phyloP scores from a whole-genome alignment of 2,113 vertebrate species.

The Heterotilapia buettikoferi region DNA sequence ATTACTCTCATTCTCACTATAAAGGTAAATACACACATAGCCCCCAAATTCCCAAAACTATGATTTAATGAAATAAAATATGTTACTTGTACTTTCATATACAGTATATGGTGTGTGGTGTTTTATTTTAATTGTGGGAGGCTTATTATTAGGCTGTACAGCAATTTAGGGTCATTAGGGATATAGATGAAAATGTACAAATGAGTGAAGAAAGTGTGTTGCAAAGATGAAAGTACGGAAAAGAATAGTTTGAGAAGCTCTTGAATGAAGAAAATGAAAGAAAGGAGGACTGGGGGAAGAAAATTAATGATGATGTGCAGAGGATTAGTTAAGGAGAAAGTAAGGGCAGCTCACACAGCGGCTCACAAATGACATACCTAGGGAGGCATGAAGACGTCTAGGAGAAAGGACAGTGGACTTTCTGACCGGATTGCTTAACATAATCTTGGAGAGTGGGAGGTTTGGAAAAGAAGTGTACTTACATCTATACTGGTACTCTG shows the following conservation, averaged over 20 bases:
- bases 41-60: too few species aligned
- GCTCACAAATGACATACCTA: too few species aligned
- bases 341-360: neutral
- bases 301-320: neutral
- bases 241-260: neutral
- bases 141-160: neutral
- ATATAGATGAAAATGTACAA: neutral
- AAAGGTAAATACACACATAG: too few species aligned
- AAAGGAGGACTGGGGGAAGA: neutral
- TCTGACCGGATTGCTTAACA: too few species aligned
- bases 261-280: neutral
- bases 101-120: neutral
- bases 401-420: too few species aligned
- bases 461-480: too few species aligned
- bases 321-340: neutral
- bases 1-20: too few species aligned
- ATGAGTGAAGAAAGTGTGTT: neutral
- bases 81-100: neutral
- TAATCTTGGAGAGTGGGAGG: too few species aligned
- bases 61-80: neutral
- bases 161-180: neutral
- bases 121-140: neutral
- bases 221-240: neutral
- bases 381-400: too few species aligned
- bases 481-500: too few species aligned